A percentile compares a stretch with the other conserved stretches of the same genome.
Evolutionary conservation across 2,888 invertebrate species (phyloP).

Genomic region (Cyrtodaria siliqua): DNA sequence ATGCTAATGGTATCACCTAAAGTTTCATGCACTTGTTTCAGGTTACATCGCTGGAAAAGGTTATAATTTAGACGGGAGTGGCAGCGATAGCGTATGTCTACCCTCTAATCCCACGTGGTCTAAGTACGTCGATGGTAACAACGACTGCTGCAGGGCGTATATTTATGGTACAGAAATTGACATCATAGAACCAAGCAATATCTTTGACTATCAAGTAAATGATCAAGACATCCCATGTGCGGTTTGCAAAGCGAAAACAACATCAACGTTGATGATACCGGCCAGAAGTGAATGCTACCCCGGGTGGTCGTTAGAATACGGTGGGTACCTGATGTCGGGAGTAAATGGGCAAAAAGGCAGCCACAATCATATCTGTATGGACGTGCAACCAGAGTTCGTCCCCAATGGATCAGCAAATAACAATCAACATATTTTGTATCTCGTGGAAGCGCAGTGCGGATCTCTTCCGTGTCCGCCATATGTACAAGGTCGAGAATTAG

Average conservation of each 20-base stretch:
- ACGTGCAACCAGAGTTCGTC: constrained; percentile 13
- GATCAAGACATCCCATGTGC: constrained; percentile 29
- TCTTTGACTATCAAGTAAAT: constrained; percentile 3
- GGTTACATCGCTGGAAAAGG: constrained; percentile 15
- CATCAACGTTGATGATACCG: constrained; percentile 11
- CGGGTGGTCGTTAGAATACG: constrained; percentile 20
- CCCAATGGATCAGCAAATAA: constrained; percentile 12
- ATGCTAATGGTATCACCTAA: too few relatives aligned
- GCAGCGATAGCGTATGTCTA: constrained; percentile 16
- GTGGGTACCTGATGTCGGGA: constrained; percentile 11
- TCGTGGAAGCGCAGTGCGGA: constrained; percentile 16
- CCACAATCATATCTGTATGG: constrained; percentile 18
- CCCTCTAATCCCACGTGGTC: constrained; percentile 10
- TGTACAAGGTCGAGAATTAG: constrained; percentile 10
- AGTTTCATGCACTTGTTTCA: not conserved
- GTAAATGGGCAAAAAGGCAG: not conserved
- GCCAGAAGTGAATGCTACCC: constrained; percentile 11
- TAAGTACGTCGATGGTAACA: not conserved
- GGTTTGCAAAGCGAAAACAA: constrained; percentile 6
- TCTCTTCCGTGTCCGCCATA: constrained; percentile 23
- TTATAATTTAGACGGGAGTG: not conserved
- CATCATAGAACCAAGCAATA: not conserved
- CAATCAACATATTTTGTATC: constrained; percentile 15
- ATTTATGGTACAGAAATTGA: constrained; percentile 20
- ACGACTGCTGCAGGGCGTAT: not conserved